These are phyloP conservation scores for Cremastinae sp. DNA, from an alignment of 2,888 invertebrate species.

Conservation along the genomic window DNA sequence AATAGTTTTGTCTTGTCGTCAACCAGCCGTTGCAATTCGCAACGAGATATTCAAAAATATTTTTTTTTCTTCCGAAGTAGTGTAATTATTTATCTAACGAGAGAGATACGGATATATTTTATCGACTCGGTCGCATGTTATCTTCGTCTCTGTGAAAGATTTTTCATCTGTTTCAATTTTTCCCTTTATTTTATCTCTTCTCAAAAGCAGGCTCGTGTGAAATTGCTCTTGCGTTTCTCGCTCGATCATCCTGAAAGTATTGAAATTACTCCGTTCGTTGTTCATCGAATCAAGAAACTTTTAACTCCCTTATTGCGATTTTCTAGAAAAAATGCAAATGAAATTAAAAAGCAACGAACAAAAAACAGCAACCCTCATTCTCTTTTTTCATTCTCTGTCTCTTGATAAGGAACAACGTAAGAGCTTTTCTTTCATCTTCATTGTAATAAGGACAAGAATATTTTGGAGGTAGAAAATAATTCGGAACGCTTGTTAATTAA, in stretches of 20 bases:
- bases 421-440: not conserved
- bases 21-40: not conserved
- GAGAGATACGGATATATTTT: no score
- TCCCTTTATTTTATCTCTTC: conserved; percentile 6
- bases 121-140: no score
- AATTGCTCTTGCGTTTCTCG: conserved; percentile 48
- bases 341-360: no score
- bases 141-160: not conserved
- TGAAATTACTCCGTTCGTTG: conserved; percentile 2
- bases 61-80: not conserved
- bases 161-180: not conserved
- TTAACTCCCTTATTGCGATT: no score
- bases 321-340: no score
- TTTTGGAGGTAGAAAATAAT: not conserved
- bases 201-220: conserved; percentile 28
- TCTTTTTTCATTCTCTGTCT: no score
- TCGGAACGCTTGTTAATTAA: no score
- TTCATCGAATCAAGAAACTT: no score
- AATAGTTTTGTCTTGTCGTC: not conserved
- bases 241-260: conserved; percentile 46
- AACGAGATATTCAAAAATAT: not conserved
- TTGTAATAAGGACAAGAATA: not conserved
- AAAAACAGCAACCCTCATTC: no score
- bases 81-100: no score
- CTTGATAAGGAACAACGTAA: no score